A percentile compares a stretch with the other conserved stretches of the same genome.
phyloP scores from a whole-genome alignment of 2,113 vertebrate genomes.

The Rhinopomastus cyanomelas region DNA sequence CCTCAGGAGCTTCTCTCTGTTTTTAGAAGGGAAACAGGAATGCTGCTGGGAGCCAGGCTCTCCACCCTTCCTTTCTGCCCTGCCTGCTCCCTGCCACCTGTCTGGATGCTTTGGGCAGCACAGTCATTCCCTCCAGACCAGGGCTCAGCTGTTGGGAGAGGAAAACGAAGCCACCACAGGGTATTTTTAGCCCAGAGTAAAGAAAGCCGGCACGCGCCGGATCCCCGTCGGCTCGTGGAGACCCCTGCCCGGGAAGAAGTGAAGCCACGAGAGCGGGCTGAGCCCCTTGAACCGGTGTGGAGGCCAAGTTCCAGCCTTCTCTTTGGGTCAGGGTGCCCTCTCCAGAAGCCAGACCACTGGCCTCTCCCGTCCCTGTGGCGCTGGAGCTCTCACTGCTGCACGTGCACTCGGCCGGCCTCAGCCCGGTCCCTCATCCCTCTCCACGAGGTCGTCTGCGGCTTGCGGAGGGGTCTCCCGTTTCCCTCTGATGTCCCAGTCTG shows the following conservation, averaged over 20 bases:
- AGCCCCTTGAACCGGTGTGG: background rate
- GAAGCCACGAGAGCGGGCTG: conserved; percentile 11
- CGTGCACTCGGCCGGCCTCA: background rate
- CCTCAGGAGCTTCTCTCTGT: background rate
- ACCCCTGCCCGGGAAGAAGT: background rate
- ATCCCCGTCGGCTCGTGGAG: background rate
- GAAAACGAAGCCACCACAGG: conserved; percentile 64
- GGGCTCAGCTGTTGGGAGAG: conserved; percentile 67
- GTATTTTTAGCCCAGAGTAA: conserved; percentile 64
- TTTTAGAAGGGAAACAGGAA: conserved; percentile 31
- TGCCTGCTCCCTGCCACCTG: conserved; percentile 64
- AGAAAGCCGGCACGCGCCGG: conserved; percentile 8
- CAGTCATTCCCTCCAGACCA: conserved; percentile 50
- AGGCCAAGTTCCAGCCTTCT: background rate
- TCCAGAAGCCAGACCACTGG: background rate
- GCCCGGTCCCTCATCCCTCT: background rate
- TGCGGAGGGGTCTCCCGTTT: conserved; percentile 35
- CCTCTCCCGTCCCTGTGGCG: background rate
- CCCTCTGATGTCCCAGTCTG: background rate
- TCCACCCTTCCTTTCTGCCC: conserved; percentile 20
- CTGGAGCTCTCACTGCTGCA: background rate
- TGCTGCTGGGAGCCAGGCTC: conserved; percentile 26
- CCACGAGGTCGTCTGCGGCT: conserved; percentile 5
- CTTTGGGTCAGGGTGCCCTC: background rate
- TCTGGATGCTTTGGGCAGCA: conserved; percentile 64